Conservation (phyloP, 2,888 invertebrate genomes). For the Drosophila borborema region DNA sequence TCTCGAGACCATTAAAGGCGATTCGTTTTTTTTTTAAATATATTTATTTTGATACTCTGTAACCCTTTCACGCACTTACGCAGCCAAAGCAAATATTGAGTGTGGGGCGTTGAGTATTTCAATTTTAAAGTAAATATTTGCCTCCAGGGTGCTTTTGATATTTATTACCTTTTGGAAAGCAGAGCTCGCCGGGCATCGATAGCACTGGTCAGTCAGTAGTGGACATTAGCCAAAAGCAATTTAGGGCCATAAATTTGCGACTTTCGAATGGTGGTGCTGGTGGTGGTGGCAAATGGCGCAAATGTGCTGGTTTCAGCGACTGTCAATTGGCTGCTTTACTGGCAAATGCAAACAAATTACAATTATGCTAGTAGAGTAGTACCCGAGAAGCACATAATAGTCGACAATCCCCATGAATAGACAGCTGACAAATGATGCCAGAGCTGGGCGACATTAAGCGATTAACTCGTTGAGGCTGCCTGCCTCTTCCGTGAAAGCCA, state of each 20-base stretch:
- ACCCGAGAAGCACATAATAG: neutral
- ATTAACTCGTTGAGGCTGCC: slow-evolving; percentile 73
- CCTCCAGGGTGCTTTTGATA: slow-evolving; percentile 83
- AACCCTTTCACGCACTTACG: slow-evolving; percentile 79
- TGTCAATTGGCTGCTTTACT: slow-evolving; percentile 57
- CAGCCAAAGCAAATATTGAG: slow-evolving; percentile 49
- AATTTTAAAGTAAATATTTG: slow-evolving; percentile 82
- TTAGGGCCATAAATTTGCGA: slow-evolving; percentile 63
- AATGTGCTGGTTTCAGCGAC: slow-evolving; percentile 25
- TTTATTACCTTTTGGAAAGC: slow-evolving; percentile 74
- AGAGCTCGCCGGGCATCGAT: slow-evolving; percentile 23
- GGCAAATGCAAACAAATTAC: slow-evolving; percentile 73
- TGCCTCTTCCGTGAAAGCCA: slow-evolving; percentile 41
- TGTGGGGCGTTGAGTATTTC: slow-evolving; percentile 53
- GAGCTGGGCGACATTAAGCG: slow-evolving; percentile 72
- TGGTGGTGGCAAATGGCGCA: slow-evolving; percentile 2
- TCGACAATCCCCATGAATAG: slow-evolving; percentile 34
- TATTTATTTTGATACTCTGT: slow-evolving; percentile 27
- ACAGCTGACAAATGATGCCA: slow-evolving; percentile 79
- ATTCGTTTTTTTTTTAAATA: slow-evolving; percentile 31
- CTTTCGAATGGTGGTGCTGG: slow-evolving; percentile 41
- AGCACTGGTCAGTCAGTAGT: slow-evolving; percentile 54
- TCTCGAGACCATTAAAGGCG: slow-evolving; percentile 68
- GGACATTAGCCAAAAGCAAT: slow-evolving; percentile 72
- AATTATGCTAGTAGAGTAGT: slow-evolving; percentile 52